Percentiles rank a stretch among this genome's conserved stretches.
phyloP scores from a whole-genome alignment of 2,888 invertebrate species.

The Eupithecia pulchellata region DNA sequence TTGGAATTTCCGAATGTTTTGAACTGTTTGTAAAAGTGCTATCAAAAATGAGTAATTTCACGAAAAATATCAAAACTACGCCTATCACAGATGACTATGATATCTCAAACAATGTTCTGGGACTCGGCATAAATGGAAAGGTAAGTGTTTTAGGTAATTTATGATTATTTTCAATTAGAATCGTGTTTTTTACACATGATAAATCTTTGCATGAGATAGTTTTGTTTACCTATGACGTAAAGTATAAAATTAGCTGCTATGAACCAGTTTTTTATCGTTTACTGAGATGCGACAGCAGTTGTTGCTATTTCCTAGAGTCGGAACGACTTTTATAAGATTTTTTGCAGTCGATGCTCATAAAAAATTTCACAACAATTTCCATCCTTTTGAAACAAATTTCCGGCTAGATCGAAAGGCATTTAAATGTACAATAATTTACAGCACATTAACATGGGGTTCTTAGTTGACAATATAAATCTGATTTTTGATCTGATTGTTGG shows the following conservation, averaged over 20 bases:
- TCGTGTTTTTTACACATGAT: neutral
- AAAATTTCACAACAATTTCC: slow-evolving; percentile 1
- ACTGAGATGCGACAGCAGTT: slow-evolving; percentile 11
- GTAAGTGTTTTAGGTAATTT: slow-evolving; percentile 55
- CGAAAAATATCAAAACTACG: slow-evolving; percentile 89
- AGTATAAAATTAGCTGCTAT: slow-evolving; percentile 54
- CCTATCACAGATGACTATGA: slow-evolving; percentile 96
- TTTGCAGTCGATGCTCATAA: neutral
- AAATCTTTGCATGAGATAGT: slow-evolving; percentile 42
- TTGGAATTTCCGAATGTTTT: slow-evolving; percentile 49
- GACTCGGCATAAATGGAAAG: slow-evolving; percentile 99
- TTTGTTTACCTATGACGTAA: slow-evolving; percentile 68
- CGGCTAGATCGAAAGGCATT: neutral
- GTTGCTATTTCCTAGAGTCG: neutral
- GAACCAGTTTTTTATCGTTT: slow-evolving; percentile 29
- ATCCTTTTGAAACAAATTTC: neutral
- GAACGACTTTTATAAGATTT: neutral
- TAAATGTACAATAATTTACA: too few species aligned
- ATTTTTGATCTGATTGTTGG: too few species aligned
- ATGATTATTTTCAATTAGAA: slow-evolving; percentile 12
- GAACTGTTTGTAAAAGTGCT: slow-evolving; percentile 37
- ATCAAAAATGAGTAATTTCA: slow-evolving; percentile 70
- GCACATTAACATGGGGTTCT: too few species aligned
- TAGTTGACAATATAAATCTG: too few species aligned
- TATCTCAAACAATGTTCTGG: slow-evolving; percentile 96